Evolutionary conservation across 2,888 invertebrate species (phyloP).

Genomic region (Erebia epiphron): DNA sequence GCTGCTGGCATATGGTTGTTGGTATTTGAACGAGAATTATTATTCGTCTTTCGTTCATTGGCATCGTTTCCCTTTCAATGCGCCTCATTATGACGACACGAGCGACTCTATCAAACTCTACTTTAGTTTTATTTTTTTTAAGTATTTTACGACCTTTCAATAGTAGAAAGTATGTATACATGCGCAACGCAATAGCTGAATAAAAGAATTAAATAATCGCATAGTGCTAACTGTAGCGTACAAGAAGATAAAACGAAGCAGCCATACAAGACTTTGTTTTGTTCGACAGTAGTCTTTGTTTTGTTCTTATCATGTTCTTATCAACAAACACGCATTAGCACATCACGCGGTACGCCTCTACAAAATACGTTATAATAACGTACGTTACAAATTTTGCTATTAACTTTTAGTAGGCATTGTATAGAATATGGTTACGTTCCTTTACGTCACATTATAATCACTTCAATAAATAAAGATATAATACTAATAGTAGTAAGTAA

Average conservation of each 20-base stretch:
- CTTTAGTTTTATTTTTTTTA: background rate
- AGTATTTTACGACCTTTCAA: background rate
- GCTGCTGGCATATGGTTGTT: background rate
- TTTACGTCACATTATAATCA: too few species aligned
- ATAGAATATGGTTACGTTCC: too few species aligned
- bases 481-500: too few species aligned
- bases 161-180: background rate
- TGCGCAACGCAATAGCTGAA: background rate
- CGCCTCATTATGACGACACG: slow-evolving; percentile 24
- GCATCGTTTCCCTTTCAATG: slow-evolving; percentile 43
- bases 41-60: slow-evolving; percentile 44
- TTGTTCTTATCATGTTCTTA: background rate
- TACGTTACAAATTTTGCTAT: background rate
- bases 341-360: background rate
- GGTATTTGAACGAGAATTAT: slow-evolving; percentile 13
- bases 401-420: background rate
- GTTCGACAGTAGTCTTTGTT: too few species aligned
- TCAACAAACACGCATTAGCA: background rate
- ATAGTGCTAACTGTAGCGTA: background rate
- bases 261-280: background rate
- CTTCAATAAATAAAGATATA: too few species aligned
- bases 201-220: background rate
- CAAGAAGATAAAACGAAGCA: background rate
- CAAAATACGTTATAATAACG: background rate
- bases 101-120: background rate